Evolutionary conservation across 2,888 invertebrate species (phyloP), one percentile per base, ranked within the genome.

Genomic region (Sarcophaga caerulescens): DNA sequence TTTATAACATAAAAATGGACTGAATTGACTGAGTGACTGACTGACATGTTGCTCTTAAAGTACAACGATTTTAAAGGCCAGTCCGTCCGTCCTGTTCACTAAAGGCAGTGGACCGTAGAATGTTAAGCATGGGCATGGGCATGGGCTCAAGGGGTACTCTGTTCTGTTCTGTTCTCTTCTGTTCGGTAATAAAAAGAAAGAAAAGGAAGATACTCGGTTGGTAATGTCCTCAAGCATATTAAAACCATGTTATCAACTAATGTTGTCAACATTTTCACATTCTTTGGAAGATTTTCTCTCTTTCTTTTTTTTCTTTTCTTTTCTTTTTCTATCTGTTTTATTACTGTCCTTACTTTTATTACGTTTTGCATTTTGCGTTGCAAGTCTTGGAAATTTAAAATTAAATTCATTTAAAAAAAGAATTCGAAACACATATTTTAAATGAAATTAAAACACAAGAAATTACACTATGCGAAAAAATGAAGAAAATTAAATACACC

Each of bases 1-100:
- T 84, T 73, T 84, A 84, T 85, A 63, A 75, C 78, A 82, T 85
- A 85, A 81, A 85, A 75, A 75, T 66, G 52, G 59, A 82, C 78
- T 85, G 44, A 62, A 83, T 44, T 60, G 62, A 69, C 47, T 75
- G 65, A 25, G 70, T 82, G 35, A 17, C 4, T 17, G 52, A 52
- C 52, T 52, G 52, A 52, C 52, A 52, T 52, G 52, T 14, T 52
- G 17, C 17, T 35, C 2, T 52, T 52, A 52, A 52, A 52, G 52
- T 52, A 2, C 17, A 14, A 52, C 52, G 52, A 14, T 52, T 52
- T 52, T 14, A 52, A 17, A 52, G 17, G 17, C 4, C 4, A 1
- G 12, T 52, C 17, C 4, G 35, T 35, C 35, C 1, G 35, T 35
- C 35, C 35, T 2, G 35, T 35, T 35, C 35, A 35, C 35, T 10